Evolutionary conservation across 2,888 invertebrate genomes (phyloP), one percentile per base, ranked within the genome.

Genomic region (Lamellibrachia satsuma): DNA sequence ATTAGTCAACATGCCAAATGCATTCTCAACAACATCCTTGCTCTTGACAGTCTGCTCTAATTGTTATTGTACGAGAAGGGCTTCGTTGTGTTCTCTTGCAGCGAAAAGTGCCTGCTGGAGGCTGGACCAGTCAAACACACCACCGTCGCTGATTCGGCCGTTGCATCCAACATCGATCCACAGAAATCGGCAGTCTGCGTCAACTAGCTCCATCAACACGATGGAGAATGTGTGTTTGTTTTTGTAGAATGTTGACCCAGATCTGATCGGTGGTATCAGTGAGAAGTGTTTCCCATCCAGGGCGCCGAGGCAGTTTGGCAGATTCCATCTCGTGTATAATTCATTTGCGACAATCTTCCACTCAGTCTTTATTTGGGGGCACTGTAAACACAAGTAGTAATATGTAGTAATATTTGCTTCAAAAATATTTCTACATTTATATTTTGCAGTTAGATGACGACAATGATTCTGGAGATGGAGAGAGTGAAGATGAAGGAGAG

Each of bases 121-220:
- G 39, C 90, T 90, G 3, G 91, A 93, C 9, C 90, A 52, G 11
- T 52, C 27, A 60, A 93, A 94, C 7, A 94, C 93, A 7, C 94
- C 94, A 75, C 91, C 93, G 92, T 94, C 94, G 15, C 92, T 92
- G 39, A 91, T 91, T 39, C 93, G 52, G 7, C 94, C 94, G 51
- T 92, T 90, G n/a, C 92, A 90, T 3, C 94, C 94, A 3, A 94
- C 93, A 92, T 93, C 92, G 11, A 94, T 92, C 92, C 92, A 92
- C 8, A 93, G 57, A 7, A 93, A 93, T 52, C 90, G 52, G 55
- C 93, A 93, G 60, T 93, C 91, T 27, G 92, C 92, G 51, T 93
- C 93, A 7, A 93, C 93, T 9, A 93, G 52, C 2, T 90, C 93
- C 91, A 93, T 90, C 75, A 93, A 51, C 7, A 93, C 93, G 15